These are phyloP conservation scores for Leptopterna dolabrata DNA, from an alignment of 2,888 invertebrate species.

Conservation along the genomic window DNA sequence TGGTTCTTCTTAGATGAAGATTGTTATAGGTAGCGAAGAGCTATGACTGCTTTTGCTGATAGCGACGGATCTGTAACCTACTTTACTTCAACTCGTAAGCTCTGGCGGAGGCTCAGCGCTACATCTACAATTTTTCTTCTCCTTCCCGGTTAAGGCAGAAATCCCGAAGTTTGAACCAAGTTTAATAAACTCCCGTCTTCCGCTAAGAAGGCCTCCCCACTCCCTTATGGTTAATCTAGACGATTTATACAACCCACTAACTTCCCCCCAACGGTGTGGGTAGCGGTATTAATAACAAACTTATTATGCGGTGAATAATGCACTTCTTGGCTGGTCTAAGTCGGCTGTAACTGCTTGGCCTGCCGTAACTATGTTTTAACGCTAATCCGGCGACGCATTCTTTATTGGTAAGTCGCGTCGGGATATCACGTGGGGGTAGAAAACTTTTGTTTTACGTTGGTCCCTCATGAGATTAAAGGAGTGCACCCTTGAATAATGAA, in stretches of 20 bases:
- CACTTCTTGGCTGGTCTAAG: constrained; percentile 49
- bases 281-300: constrained; percentile 37
- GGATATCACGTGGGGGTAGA: not conserved
- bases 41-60: not conserved
- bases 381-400: not conserved
- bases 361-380: constrained; percentile 1
- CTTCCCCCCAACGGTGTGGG: constrained; percentile 9
- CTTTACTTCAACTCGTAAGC: not conserved
- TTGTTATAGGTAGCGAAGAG: too few species aligned
- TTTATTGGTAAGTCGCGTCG: not conserved
- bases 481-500: not conserved
- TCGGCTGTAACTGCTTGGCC: constrained; percentile 9
- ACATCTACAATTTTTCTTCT: constrained; percentile 38
- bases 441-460: not conserved
- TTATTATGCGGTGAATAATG: constrained; percentile 51
- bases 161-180: constrained; percentile 41
- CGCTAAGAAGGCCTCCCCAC: constrained; percentile 13
- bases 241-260: constrained; percentile 51
- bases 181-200: constrained; percentile 45
- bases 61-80: not conserved
- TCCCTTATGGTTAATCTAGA: constrained; percentile 46
- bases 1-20: too few species aligned
- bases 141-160: not conserved
- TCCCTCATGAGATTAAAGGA: not conserved
- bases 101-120: not conserved